Conservation (phyloP, 2,888 invertebrate species). For the Drosophila anomalata region DNA sequence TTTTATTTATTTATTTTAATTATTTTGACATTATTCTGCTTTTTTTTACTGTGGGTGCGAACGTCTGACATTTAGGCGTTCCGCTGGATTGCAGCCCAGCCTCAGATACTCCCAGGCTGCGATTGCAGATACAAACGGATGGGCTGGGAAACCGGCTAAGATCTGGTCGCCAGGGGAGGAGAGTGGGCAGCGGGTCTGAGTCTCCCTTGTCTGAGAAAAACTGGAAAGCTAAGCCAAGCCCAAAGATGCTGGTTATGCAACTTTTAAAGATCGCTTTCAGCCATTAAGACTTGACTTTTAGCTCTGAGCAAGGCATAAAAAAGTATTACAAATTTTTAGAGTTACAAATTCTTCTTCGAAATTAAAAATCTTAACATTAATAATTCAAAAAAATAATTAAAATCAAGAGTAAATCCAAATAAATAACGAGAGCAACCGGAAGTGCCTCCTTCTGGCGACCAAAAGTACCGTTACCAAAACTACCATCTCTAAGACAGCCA, state of each 20-base stretch:
- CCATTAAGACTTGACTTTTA: no score
- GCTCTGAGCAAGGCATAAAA: no score
- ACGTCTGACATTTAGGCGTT: conserved; percentile 27
- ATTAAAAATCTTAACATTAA: no score
- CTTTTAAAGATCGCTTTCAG: conserved; percentile 4
- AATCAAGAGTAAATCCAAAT: no score
- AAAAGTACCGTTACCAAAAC: background rate
- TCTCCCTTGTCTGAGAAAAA: conserved; percentile 30
- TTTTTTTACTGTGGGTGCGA: conserved; percentile 12
- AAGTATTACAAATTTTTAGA: no score
- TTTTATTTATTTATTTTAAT: background rate
- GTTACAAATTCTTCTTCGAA: no score
- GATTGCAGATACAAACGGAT: conserved; percentile 21
- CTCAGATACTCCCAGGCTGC: conserved; percentile 6
- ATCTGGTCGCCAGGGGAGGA: background rate
- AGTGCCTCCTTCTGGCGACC: background rate
- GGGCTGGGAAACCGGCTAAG: conserved; percentile 29
- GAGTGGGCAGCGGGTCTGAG: background rate
- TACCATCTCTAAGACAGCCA: conserved; percentile 5
- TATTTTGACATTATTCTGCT: conserved; percentile 20
- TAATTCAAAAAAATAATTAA: no score
- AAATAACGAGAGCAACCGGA: background rate
- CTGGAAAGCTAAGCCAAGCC: conserved; percentile 32
- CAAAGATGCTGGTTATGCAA: conserved; percentile 36
- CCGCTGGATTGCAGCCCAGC: conserved; percentile 12